A percentile compares a stretch with the other conserved stretches of the same genome.
These are phyloP conservation scores for Saturnia pavonia DNA, from an alignment of 2,888 invertebrate genomes.

Conservation along the genomic window DNA sequence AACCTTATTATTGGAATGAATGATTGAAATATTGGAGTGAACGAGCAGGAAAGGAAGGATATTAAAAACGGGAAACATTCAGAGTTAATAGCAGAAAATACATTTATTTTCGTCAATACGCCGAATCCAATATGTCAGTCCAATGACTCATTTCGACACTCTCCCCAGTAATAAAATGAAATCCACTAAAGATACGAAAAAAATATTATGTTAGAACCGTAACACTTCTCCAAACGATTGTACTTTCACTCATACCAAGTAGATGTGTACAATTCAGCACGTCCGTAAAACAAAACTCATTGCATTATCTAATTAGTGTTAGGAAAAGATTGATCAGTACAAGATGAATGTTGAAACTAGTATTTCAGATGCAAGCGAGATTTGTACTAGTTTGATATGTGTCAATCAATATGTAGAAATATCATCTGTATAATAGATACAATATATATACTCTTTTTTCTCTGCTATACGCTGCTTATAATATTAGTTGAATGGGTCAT, in stretches of 20 bases:
- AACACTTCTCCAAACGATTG: not conserved
- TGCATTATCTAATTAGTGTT: constrained; percentile 9
- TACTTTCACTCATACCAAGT: constrained; percentile 6
- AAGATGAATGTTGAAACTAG: not conserved
- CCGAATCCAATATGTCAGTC: too few relatives aligned
- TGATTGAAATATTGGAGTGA: too few relatives aligned
- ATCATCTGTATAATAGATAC: not conserved
- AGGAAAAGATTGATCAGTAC: constrained; percentile 5
- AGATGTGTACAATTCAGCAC: not conserved
- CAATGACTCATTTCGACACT: not conserved
- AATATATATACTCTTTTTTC: not conserved
- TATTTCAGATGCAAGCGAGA: constrained; percentile 7
- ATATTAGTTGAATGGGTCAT: too few relatives aligned
- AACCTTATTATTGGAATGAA: too few relatives aligned
- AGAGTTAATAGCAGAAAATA: not conserved
- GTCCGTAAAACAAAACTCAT: constrained; percentile 5
- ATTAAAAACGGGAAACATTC: too few relatives aligned
- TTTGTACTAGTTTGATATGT: not conserved
- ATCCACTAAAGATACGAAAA: not conserved
- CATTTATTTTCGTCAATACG: not conserved
- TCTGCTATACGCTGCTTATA: not conserved
- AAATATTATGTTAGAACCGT: not conserved
- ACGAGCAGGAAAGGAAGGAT: too few relatives aligned
- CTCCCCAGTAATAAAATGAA: not conserved
- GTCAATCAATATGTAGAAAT: not conserved